phyloP scores from a whole-genome alignment of 2,888 invertebrate species.

The Leistus spinibarbis region DNA sequence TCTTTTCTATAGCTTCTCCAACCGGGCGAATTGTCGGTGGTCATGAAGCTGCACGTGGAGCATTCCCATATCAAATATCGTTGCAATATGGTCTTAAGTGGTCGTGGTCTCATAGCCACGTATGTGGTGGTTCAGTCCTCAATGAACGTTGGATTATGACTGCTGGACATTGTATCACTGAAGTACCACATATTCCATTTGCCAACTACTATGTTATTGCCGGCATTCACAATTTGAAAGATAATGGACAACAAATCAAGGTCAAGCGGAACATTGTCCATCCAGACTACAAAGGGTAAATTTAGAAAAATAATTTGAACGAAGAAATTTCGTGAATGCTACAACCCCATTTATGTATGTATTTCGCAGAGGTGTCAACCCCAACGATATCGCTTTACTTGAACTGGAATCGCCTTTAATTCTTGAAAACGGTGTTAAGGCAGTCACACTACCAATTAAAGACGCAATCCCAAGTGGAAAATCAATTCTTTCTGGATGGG shows the following conservation, averaged over 20 bases:
- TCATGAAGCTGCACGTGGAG: constrained; percentile 53
- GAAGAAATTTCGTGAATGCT: too few relatives aligned
- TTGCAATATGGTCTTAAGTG: constrained; percentile 57
- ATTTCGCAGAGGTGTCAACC: constrained; percentile 46
- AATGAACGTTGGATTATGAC: constrained; percentile 59
- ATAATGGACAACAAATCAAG: constrained; percentile 53
- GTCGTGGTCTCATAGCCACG: constrained; percentile 53
- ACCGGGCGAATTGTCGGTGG: constrained; percentile 9
- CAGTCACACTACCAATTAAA: constrained; percentile 49
- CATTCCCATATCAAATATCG: constrained; percentile 60
- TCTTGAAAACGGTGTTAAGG: constrained; percentile 46
- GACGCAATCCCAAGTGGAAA: constrained; percentile 42
- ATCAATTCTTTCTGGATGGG: constrained; percentile 49
- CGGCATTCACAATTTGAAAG: constrained; percentile 49
- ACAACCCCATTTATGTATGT: too few relatives aligned
- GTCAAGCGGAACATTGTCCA: constrained; percentile 56
- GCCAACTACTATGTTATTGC: constrained; percentile 47
- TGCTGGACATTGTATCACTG: constrained; percentile 59
- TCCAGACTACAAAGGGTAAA: constrained; percentile 59
- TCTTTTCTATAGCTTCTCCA: neutral
- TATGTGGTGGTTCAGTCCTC: constrained; percentile 59
- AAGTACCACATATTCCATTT: constrained; percentile 52
- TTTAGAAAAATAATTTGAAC: neutral
- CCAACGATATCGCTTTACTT: constrained; percentile 59
- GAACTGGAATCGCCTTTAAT: constrained; percentile 48